These are phyloP conservation scores for Ladona fulva DNA, from an alignment of 1,140 invertebrate genomes.

Conservation along the genomic window DNA sequence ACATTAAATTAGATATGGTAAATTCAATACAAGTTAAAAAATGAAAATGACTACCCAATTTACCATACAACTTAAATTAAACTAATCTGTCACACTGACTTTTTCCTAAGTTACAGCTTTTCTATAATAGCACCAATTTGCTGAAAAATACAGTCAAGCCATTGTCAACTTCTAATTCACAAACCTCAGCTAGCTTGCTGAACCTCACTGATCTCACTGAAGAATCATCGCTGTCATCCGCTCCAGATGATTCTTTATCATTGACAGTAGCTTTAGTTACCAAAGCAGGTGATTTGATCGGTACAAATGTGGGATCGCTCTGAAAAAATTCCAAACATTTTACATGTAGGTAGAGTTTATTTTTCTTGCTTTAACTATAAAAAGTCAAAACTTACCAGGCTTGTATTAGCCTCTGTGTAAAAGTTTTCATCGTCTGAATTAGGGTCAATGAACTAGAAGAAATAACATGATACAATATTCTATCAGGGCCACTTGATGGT, in stretches of 20 bases:
- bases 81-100: too few species aligned
- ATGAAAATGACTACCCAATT: too few species aligned
- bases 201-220: slow-evolving; percentile 66
- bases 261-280: background rate
- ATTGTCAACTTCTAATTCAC: slow-evolving; percentile 24
- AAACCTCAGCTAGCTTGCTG: slow-evolving; percentile 69
- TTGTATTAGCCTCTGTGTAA: slow-evolving; percentile 47
- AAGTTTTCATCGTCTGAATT: slow-evolving; percentile 58
- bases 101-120: too few species aligned
- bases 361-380: too few species aligned
- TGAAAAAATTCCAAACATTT: slow-evolving; percentile 32
- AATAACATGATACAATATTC: background rate
- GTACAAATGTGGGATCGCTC: slow-evolving; percentile 76
- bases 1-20: too few species aligned
- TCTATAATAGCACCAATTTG: too few species aligned
- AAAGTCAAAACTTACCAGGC: slow-evolving; percentile 37
- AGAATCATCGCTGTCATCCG: slow-evolving; percentile 68
- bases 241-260: background rate
- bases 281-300: slow-evolving; percentile 61
- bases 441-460: slow-evolving; percentile 51
- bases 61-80: too few species aligned
- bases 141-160: background rate
- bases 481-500: too few species aligned
- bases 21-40: too few species aligned
- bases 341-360: background rate